Evolutionary conservation across 2,113 vertebrate genomes (phyloP).

Genomic region (Aramus guarauna): DNA sequence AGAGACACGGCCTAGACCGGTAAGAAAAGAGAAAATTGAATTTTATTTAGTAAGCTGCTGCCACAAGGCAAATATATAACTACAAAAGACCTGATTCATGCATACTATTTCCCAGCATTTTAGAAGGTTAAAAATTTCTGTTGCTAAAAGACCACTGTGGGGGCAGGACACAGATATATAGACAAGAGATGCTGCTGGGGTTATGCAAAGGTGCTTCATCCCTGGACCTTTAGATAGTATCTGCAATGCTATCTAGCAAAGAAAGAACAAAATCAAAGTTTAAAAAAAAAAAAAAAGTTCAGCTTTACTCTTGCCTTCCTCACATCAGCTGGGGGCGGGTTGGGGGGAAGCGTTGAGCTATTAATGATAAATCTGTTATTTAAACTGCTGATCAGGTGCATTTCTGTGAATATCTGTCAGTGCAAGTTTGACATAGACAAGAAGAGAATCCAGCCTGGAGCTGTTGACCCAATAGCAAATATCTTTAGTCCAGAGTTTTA

Average conservation of each 20-base stretch:
- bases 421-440: neutral
- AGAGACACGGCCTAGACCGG: constrained; percentile 91
- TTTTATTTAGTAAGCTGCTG: neutral
- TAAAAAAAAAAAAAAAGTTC: neutral
- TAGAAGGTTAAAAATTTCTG: neutral
- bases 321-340: neutral
- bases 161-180: neutral
- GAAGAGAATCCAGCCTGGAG: neutral
- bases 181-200: neutral
- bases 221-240: neutral
- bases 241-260: neutral
- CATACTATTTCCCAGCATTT: neutral
- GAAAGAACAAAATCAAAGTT: neutral
- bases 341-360: neutral
- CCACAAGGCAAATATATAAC: neutral
- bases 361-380: neutral
- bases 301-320: neutral
- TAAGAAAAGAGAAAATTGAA: constrained; percentile 68
- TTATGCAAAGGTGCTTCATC: neutral
- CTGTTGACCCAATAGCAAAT: neutral
- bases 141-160: neutral
- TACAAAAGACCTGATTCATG: neutral
- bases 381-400: neutral
- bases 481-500: neutral
- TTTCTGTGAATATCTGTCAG: neutral